Evolutionary conservation across 2,797 vertebrate genomes (phyloP), one percentile per base, ranked within the genome.

Genomic region (Diplodus sargus): DNA sequence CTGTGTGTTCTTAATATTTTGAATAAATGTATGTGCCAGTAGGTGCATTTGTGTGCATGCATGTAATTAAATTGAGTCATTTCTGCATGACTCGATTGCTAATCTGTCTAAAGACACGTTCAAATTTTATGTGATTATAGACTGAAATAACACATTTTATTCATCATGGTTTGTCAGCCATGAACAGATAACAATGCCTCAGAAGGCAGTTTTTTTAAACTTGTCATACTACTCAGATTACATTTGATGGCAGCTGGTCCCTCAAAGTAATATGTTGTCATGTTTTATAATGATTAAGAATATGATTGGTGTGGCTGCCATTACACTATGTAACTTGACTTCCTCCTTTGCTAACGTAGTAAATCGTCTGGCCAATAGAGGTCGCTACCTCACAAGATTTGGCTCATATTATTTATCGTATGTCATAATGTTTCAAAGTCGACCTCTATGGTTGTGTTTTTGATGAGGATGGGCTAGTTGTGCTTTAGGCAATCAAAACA

Each of bases 131-230:
- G 45, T 45, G 13, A 67, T 5, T 13, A 60, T 34, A 66, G 62
- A 53, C 20, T 76, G 48, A 68, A 61, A 75, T 68, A 22, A 68
- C 18, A 60, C 30, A 30, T 28, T 58, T 66, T 25, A 43, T 39
- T 51, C 8, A 4, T 48, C 4, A 5, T 7, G 9, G 7, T 16
- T 14, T 17, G 43, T n/a, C 45, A 59, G 30, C 28, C 34, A 58
- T 16, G n/a, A 28, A 42, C 28, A 34, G 14, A 56, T 48, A 8
- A 34, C 12, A 3, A 17, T 8, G 23, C 9, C 28, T 15, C 34
- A 73, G 3, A 25, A 4, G 16, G 20, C 5, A 11, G n/a, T 51
- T 30, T 53, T 34, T 34, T 14, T 13, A 3, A 42, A 62, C 45
- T 22, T 10, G 20, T n/a, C 9, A 17, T 8, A 59, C 25, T 42